These are phyloP conservation scores for Eira barbara DNA, from an alignment of 2,113 vertebrate genomes.

Conservation along the genomic window DNA sequence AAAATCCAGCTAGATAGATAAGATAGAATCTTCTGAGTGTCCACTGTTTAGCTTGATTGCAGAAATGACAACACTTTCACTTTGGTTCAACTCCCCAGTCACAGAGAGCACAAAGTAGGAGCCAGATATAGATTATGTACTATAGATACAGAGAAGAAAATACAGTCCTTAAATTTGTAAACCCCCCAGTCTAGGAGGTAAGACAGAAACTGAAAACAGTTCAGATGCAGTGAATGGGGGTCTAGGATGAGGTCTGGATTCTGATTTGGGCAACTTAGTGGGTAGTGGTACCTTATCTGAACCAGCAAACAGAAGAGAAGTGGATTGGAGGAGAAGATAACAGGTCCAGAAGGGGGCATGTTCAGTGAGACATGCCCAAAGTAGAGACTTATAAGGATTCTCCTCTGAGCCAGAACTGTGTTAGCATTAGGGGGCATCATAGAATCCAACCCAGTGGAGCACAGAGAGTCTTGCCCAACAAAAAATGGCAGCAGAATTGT, in stretches of 20 bases:
- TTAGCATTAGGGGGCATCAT: neutral
- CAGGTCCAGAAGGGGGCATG: accelerated
- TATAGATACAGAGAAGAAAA: neutral
- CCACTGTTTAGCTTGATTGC: neutral
- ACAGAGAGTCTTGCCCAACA: accelerated
- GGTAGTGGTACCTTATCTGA: neutral
- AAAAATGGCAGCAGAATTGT: neutral
- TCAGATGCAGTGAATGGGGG: neutral
- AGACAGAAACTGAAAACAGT: accelerated
- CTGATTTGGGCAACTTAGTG: neutral
- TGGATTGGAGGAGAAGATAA: neutral
- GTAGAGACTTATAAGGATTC: neutral
- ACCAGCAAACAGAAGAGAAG: neutral
- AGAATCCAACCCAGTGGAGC: neutral
- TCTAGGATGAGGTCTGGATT: accelerated
- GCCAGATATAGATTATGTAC: too few relatives aligned
- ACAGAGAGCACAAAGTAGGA: accelerated
- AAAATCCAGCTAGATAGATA: neutral
- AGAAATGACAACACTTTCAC: neutral
- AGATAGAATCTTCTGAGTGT: neutral
- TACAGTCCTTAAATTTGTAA: neutral
- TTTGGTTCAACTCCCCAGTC: neutral
- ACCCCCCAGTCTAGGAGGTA: neutral
- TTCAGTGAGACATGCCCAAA: accelerated
- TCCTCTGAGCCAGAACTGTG: neutral